Base-by-base conservation (phyloP, 2,113 vertebrate genomes). In the Urocolius indicus region DNA sequence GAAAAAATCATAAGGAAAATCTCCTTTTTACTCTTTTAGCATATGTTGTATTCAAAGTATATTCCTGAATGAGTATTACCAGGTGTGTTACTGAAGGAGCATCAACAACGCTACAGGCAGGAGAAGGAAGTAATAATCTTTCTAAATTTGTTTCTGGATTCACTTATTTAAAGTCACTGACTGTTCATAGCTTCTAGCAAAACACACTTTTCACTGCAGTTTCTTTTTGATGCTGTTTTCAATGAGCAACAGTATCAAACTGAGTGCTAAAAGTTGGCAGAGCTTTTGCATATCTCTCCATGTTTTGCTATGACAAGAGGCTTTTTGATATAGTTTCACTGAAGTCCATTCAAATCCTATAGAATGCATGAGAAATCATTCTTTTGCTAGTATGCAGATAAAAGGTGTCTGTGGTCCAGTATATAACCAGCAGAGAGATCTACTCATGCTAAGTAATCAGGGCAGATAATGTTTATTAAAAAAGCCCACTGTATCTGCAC, bases 161-260 rank as follows among this genome's bases (percentile, higher is more conserved):
- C 78, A 90, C 32, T 54, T 9, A 12, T 87, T 87, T 75, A 69
- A 82, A 69, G 74, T 52, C 52, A 68, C 29, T 85, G 57, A 52
- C 24, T 90, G 57, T 93, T 95, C 14, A 10, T 54, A 54, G 74
- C 84, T 93, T 75, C 68, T 87, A 84, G 73, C 52, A 88, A 95
- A 89, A 62, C 63, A 87, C 41, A 38, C 74, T 80, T 89, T 87
- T 84, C 34, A 72, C 45, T 79, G 59, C 19, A 82, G 36, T 14
- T 91, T 87, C 36, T 92, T 96, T 95, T 93, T 90, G 38, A 82
- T 81, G 66, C 43, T 69, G 58, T 92, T 75, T 94, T 62, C 84
- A 93, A 20, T 72, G 61, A 85, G 62, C 49, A 93, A 22, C 43
- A 83, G 52, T 23, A 90, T 91, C 73, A 94, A 82, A 95, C 43